Evolutionary conservation across 1,140 invertebrate genomes (phyloP), one percentile per base, ranked within the genome.

Genomic region (Venustaconcha ellipsiformis): DNA sequence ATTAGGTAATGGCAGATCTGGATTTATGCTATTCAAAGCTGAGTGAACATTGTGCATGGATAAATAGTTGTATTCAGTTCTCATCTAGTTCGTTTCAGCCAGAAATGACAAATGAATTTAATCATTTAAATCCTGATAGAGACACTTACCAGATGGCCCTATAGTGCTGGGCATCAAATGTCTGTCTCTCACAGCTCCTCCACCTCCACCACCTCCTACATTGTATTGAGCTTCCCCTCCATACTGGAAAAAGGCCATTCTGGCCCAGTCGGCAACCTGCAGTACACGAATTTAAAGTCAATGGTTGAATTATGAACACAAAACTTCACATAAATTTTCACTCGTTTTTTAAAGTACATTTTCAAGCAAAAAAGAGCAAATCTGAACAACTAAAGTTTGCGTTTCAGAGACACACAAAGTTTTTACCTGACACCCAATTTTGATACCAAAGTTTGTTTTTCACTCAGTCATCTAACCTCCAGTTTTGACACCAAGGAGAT

Each of bases 211-310:
- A 5, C 74, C 74, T 58, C 67, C 75, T 78, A 82, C 85, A 73
- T 81, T 80, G 65, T 84, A 88, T 62, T 89, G 84, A 3, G 91
- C 92, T 83, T 97, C 96, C 15, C 94, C 95, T 57, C 97, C 97
- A 89, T 97, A 97, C 72, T 96, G 89, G 85, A 98, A 96, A 87
- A 98, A 97, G 0, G 97, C 96, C 84, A 95, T 93, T 2, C 95
- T 94, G 6, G 97, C 97, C 94, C 95, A 95, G 83, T 98, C 95
- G 60, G 93, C 92, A 0, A 94, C 87, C 91, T 93, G 80, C 11
- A 79, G 70, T 20, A 73, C 37, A 48, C 37, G 11, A 4, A 48
- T 48, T 48, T 48, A 2, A 11, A 11, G 37, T 48, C 37, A 48
- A 48, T 48, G 37, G 37, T 48, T 48, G 37, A 48, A 48, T 48